phyloP scores from a whole-genome alignment of 2,797 vertebrate species.

The Tympanoctomys barrerae region DNA sequence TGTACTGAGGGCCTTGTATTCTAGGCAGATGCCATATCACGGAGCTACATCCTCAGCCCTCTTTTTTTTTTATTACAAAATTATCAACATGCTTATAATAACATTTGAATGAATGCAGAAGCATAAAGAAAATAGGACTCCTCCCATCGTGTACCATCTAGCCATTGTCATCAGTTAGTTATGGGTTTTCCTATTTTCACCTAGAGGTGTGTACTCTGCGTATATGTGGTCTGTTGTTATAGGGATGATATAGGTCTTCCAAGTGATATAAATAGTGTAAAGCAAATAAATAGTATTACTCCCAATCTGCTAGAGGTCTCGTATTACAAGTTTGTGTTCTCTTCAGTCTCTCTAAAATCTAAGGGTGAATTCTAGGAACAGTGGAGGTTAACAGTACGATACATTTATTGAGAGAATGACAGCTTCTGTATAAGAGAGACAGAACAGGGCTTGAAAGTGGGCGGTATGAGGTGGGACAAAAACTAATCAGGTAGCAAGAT shows the following conservation, averaged over 20 bases:
- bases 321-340: not conserved
- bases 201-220: not conserved
- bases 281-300: not conserved
- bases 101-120: constrained; percentile 33
- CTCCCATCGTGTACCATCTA: not conserved
- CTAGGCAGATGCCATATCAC: not conserved
- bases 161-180: not conserved
- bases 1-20: not conserved
- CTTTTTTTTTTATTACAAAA: constrained; percentile 41
- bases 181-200: not conserved
- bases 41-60: not conserved
- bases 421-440: not conserved
- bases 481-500: too few species aligned
- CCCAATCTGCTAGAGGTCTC: too few species aligned
- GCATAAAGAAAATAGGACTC: not conserved
- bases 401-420: not conserved
- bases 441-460: not conserved
- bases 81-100: constrained; percentile 1
- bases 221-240: not conserved
- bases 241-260: not conserved
- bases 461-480: not conserved
- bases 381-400: not conserved
- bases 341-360: not conserved
- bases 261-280: not conserved
- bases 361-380: not conserved